Base-by-base conservation (phyloP, 1,140 invertebrate species). In the Drosophila rhopaloa region DNA sequence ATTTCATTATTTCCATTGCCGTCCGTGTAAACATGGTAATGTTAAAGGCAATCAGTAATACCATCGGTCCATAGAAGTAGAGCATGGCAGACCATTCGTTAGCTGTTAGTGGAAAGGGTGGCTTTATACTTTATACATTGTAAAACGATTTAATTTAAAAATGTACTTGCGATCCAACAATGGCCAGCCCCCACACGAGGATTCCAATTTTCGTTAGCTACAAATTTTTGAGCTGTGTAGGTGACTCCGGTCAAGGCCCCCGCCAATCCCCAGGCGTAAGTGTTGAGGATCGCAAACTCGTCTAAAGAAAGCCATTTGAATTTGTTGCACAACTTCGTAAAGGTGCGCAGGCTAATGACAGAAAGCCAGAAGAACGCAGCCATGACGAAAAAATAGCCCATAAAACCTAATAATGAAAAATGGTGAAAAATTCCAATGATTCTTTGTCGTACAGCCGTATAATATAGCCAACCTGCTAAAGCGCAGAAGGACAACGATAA, bases 281-380 rank as follows among this genome's bases (percentile, higher is more conserved):
- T 76, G 2, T 94, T 96, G 79, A 96, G 96, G 27, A 94, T 0
- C 93, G 72, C 73, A 95, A 96, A 66, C 94, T 24, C 24, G 24
- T 24, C 24, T 24, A 24, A 24, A 24, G 19, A 19, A 19, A 19
- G 2, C 1, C 1, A 1, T 19, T 19, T 94, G n/a, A 38, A 50
- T 14, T 43, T 76, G 8, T 76, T 68, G 44, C 81, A 92, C 37
- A 19, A 1, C 19, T 24, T 24, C 24, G 75, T 5, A 78, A 40
- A 96, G 43, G 96, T 94, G 81, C 97, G 95, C 76, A 95, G 94
- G 61, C 96, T 95, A 93, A 97, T 96, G 2, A 96, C 94, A 75
- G 95, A 95, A 72, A 97, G 94, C 96, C 96, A 97, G 57, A 95
- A 95, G 90, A 97, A 97, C 51, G 95, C 95, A 1, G 95, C 93